These are phyloP conservation scores for Brachionus koreanus DNA, from an alignment of 1,140 invertebrate genomes.

Conservation along the genomic window DNA sequence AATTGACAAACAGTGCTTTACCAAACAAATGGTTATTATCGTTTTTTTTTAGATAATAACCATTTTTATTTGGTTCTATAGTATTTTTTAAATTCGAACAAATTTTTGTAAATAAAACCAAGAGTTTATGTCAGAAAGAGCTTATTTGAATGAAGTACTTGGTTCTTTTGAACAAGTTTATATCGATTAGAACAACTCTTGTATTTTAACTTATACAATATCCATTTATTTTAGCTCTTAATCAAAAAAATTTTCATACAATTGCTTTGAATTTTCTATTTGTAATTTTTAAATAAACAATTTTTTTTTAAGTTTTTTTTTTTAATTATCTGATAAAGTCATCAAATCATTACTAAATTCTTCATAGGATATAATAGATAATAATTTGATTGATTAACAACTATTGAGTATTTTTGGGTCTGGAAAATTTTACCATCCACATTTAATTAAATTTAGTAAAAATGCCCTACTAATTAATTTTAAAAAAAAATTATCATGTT, in stretches of 20 bases:
- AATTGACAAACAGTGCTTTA: slow-evolving; percentile 19
- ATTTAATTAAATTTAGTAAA: no score
- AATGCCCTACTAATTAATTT: no score
- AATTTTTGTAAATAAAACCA: background rate
- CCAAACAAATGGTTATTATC: background rate
- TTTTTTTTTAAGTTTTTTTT: background rate
- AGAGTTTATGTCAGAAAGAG: background rate
- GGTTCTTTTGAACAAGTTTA: background rate
- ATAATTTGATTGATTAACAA: no score
- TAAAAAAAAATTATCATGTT: no score
- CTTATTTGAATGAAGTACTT: background rate
- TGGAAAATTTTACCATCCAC: no score
- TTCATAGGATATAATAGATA: no score
- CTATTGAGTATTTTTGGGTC: no score
- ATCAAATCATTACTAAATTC: no score
- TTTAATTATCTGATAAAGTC: background rate
- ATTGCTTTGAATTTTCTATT: background rate
- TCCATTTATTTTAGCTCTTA: background rate
- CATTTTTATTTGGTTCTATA: background rate
- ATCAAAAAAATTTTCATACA: background rate
- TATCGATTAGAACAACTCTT: background rate
- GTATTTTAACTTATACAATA: background rate
- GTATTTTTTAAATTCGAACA: background rate
- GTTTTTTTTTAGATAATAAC: background rate
- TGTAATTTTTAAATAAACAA: background rate